phyloP scores from a whole-genome alignment of 2,113 vertebrate genomes.

The Climacteris rufus region DNA sequence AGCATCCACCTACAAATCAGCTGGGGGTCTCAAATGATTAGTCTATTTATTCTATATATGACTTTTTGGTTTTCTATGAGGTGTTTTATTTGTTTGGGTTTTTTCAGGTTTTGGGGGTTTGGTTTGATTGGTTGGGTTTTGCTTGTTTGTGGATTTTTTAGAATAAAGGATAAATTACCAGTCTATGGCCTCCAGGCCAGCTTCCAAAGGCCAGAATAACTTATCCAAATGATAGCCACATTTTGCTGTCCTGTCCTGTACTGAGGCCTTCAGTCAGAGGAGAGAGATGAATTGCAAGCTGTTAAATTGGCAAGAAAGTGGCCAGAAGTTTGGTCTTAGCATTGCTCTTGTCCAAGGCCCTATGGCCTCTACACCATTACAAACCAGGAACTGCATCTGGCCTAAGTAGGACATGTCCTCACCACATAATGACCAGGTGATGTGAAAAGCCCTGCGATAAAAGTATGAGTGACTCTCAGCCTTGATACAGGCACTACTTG shows the following conservation, averaged over 20 bases:
- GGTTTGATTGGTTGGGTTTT: neutral
- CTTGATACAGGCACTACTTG: neutral
- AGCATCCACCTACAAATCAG: neutral
- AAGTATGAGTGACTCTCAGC: neutral
- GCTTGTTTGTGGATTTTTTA: neutral
- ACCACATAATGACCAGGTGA: neutral
- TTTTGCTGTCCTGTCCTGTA: neutral
- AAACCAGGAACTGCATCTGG: neutral
- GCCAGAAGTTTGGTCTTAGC: neutral
- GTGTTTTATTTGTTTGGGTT: neutral
- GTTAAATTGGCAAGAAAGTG: neutral
- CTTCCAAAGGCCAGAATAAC: neutral
- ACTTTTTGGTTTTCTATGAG: neutral
- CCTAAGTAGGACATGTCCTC: neutral
- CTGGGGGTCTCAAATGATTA: neutral
- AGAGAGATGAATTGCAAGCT: neutral
- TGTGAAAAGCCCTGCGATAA: neutral
- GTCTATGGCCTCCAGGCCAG: neutral
- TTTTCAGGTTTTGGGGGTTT: neutral
- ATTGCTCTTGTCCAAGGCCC: neutral
- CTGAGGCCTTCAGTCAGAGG: neutral
- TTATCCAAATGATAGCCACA: neutral
- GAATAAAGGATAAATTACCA: neutral
- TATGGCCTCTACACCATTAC: neutral
- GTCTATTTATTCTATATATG: neutral